Evolutionary conservation across 2,113 vertebrate genomes (phyloP).

Genomic region (Natator depressus): DNA sequence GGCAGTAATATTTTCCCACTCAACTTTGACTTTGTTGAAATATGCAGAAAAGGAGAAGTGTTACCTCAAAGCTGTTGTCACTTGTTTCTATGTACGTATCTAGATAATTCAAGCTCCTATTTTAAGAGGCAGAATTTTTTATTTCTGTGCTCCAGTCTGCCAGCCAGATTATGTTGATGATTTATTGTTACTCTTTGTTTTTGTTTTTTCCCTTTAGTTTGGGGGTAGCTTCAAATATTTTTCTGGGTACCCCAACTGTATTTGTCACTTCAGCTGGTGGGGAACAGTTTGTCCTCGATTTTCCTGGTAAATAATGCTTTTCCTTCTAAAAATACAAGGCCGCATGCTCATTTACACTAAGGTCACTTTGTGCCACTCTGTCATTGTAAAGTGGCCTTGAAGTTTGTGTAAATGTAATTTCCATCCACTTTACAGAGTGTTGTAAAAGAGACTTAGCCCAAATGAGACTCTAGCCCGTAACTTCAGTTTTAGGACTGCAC

Average conservation of each 20-base stretch:
- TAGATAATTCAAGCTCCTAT: conserved; percentile 47
- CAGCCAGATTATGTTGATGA: conserved; percentile 25
- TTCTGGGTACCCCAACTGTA: not conserved
- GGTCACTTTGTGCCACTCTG: conserved; percentile 26
- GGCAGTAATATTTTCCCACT: conserved; percentile 69
- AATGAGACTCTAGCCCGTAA: conserved; percentile 31
- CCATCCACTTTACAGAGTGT: not conserved
- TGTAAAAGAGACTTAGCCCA: conserved; percentile 23
- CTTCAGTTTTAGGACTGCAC: conserved; percentile 45
- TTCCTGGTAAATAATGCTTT: not conserved
- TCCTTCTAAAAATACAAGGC: conserved; percentile 27
- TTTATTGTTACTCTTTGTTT: conserved; percentile 24
- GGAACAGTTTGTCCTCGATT: not conserved
- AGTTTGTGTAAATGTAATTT: conserved; percentile 38
- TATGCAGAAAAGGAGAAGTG: conserved; percentile 15
- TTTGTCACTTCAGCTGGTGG: not conserved
- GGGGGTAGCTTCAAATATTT: not conserved
- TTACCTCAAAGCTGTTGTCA: conserved; percentile 50
- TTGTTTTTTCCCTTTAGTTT: not conserved
- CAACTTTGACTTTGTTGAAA: conserved; percentile 60
- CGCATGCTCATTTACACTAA: conserved; percentile 18
- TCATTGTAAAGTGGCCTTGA: conserved; percentile 18
- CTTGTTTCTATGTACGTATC: conserved; percentile 49
- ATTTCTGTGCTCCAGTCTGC: conserved; percentile 46
- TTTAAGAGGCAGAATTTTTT: conserved; percentile 36